These are phyloP conservation scores for Calephelis virginiensis DNA, from an alignment of 1,140 invertebrate species.

Conservation along the genomic window DNA sequence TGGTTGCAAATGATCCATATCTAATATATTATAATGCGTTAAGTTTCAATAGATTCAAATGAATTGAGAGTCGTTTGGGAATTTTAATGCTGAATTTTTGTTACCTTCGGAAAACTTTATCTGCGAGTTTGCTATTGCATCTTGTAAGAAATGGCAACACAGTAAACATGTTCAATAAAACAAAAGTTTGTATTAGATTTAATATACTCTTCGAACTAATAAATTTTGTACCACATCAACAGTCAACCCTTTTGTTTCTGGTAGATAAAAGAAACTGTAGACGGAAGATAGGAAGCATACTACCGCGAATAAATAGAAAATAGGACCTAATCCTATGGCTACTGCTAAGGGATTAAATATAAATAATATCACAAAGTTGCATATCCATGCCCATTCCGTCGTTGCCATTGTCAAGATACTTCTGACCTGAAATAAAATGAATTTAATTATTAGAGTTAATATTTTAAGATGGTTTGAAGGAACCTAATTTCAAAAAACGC, in stretches of 20 bases:
- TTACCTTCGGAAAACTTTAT: too few relatives aligned
- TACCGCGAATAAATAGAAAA: conserved; percentile 75
- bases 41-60: too few relatives aligned
- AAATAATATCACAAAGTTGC: conserved; percentile 53
- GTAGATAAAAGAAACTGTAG: conserved; percentile 80
- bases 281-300: conserved; percentile 68
- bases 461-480: too few relatives aligned
- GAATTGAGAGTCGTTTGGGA: too few relatives aligned
- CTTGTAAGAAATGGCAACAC: too few relatives aligned
- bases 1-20: too few relatives aligned
- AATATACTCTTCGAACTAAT: conserved; percentile 23
- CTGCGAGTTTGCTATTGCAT: too few relatives aligned
- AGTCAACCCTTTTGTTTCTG: conserved; percentile 80
- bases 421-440: conserved; percentile 44
- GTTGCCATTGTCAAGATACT: conserved; percentile 49
- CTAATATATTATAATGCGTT: too few relatives aligned
- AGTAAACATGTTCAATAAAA: too few relatives aligned
- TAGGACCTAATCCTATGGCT: conserved; percentile 70
- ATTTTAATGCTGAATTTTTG: too few relatives aligned
- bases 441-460: background rate
- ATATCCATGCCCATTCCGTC: conserved; percentile 53
- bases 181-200: background rate
- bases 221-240: conserved; percentile 35
- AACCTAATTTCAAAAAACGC: too few relatives aligned
- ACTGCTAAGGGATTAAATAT: conserved; percentile 59